These are phyloP conservation scores for Heliconius hortense DNA, from an alignment of 2,888 invertebrate species.

Conservation along the genomic window DNA sequence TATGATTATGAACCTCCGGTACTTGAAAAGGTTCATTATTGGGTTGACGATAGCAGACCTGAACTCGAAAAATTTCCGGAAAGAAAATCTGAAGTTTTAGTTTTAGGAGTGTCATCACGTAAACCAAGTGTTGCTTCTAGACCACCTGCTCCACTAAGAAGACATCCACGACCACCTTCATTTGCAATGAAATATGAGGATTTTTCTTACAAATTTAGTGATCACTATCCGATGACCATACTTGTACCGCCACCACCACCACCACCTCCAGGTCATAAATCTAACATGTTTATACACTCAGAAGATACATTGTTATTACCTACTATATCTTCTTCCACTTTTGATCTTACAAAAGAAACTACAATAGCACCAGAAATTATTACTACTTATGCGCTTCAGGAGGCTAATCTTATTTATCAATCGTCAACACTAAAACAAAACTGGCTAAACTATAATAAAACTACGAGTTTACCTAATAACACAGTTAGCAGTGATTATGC, in stretches of 20 bases:
- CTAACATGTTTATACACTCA: constrained; percentile 60
- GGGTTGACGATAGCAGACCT: constrained; percentile 86
- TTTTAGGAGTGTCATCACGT: constrained; percentile 86
- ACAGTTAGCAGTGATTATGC: constrained; percentile 74
- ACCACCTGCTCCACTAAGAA: constrained; percentile 57
- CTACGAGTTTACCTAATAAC: constrained; percentile 55
- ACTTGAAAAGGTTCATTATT: constrained; percentile 89
- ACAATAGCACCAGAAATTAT: constrained; percentile 51
- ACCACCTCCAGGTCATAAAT: constrained; percentile 72
- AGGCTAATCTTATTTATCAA: constrained; percentile 85
- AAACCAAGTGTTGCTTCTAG: constrained; percentile 83
- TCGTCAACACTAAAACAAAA: constrained; percentile 80
- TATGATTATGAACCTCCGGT: constrained; percentile 93
- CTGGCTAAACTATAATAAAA: constrained; percentile 67
- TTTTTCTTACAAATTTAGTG: constrained; percentile 74
- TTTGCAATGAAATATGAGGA: constrained; percentile 73
- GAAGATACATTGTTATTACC: constrained; percentile 55
- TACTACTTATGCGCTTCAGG: constrained; percentile 81
- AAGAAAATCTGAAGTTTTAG: constrained; percentile 86
- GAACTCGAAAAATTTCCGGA: constrained; percentile 78
- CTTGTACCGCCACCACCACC: constrained; percentile 86
- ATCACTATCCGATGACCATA: constrained; percentile 84
- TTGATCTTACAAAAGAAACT: constrained; percentile 53
- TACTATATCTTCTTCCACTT: constrained; percentile 51
- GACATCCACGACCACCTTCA: constrained; percentile 55